phyloP scores from a whole-genome alignment of 1,140 invertebrate genomes.

The Polyergus mexicanus region DNA sequence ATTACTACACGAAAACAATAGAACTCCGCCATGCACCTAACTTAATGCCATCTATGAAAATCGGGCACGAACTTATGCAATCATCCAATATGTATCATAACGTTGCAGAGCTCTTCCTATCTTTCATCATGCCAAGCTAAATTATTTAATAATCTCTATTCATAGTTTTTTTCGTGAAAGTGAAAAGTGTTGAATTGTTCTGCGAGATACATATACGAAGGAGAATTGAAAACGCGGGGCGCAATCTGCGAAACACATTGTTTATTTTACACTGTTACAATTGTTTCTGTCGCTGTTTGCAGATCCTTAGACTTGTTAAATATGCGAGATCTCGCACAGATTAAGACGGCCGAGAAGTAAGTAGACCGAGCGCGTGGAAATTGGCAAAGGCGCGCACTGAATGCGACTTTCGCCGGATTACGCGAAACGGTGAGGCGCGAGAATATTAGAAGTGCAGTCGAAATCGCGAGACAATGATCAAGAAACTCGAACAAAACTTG shows the following conservation, averaged over 20 bases:
- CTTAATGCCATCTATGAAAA: too few relatives aligned
- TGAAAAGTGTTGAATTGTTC: constrained; percentile 7
- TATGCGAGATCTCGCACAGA: constrained; percentile 28
- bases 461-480: constrained; percentile 71
- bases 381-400: constrained; percentile 48
- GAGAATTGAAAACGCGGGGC: constrained; percentile 3
- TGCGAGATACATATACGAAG: background rate
- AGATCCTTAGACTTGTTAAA: background rate
- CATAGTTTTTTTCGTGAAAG: background rate
- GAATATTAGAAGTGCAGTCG: background rate
- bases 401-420: constrained; percentile 73
- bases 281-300: background rate
- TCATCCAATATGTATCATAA: too few relatives aligned
- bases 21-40: too few relatives aligned
- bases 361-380: constrained; percentile 69
- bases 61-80: too few relatives aligned
- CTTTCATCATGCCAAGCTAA: background rate
- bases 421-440: constrained; percentile 58
- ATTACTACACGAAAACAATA: too few relatives aligned
- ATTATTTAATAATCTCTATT: background rate
- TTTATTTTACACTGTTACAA: background rate
- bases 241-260: constrained; percentile 8
- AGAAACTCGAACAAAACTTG: constrained; percentile 40
- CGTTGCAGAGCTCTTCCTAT: too few relatives aligned
- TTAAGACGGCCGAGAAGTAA: constrained; percentile 53